Evolutionary conservation across 2,797 vertebrate species (phyloP).

Genomic region (Falco biarmicus): DNA sequence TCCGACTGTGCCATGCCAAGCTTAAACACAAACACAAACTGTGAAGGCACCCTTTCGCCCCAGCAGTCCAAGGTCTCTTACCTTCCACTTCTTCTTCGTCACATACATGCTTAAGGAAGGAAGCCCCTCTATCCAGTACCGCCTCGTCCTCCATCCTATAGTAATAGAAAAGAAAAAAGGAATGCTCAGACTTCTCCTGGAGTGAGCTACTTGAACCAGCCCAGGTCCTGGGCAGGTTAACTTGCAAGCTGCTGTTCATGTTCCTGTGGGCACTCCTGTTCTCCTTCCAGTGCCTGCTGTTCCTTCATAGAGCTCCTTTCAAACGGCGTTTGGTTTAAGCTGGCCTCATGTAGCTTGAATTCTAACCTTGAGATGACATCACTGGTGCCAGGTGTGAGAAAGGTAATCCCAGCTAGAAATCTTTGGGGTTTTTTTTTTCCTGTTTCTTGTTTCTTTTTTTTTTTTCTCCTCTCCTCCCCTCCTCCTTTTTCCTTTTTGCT

Average conservation of each 20-base stretch:
- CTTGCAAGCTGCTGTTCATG: constrained; percentile 84
- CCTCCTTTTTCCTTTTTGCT: not conserved
- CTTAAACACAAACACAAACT: not conserved
- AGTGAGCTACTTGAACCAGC: constrained; percentile 86
- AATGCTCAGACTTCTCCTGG: constrained; percentile 95
- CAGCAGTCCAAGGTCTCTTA: constrained; percentile 72
- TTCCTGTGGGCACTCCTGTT: constrained; percentile 41
- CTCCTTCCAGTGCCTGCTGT: constrained; percentile 45
- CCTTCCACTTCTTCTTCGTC: constrained; percentile 97
- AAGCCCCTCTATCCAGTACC: constrained; percentile 95
- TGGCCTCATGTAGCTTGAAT: constrained; percentile 50
- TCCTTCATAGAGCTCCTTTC: constrained; percentile 68
- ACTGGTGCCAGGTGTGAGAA: constrained; percentile 70
- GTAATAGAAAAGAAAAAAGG: constrained; percentile 99
- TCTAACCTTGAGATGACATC: constrained; percentile 79
- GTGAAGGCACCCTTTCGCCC: not conserved
- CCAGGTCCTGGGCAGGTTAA: constrained; percentile 84
- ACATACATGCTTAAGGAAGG: constrained; percentile 93
- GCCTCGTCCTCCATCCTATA: constrained; percentile 99
- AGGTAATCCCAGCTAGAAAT: constrained; percentile 75
- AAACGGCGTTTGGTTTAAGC: constrained; percentile 22
- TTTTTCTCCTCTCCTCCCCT: not conserved
- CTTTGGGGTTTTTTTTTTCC: not conserved
- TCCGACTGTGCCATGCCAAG: fast-evolving
- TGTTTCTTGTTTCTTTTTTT: not conserved